Conservation (phyloP, 2,797 vertebrate genomes). For the Babyrousa celebensis region DNA sequence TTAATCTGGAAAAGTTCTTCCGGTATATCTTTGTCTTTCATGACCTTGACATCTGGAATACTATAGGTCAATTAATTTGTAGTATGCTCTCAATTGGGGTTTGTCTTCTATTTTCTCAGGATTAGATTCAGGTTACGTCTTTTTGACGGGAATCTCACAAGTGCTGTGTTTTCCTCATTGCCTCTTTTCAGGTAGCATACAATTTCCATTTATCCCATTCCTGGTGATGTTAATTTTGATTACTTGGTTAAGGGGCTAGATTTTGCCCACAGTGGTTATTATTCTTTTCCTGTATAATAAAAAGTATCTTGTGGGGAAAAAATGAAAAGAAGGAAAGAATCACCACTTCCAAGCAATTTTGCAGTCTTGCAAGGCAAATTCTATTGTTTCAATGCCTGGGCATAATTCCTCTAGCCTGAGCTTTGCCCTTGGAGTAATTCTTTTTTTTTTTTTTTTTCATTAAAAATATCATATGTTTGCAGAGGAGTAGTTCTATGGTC, state of each 20-base stretch:
- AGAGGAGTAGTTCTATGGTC: neutral
- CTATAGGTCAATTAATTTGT: neutral
- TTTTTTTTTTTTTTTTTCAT: neutral
- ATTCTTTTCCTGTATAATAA: neutral
- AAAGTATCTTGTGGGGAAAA: neutral
- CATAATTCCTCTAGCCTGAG: neutral
- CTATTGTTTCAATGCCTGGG: neutral
- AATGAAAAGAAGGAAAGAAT: neutral
- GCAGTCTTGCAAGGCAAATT: neutral
- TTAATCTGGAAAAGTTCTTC: neutral
- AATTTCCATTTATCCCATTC: neutral
- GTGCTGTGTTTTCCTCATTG: neutral
- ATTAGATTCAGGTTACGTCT: neutral
- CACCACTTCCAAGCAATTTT: neutral
- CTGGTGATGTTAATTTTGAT: neutral
- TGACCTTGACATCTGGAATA: neutral
- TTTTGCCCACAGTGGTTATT: neutral
- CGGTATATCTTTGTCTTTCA: neutral
- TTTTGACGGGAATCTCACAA: constrained; percentile 30
- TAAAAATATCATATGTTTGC: neutral
- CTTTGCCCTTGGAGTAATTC: neutral
- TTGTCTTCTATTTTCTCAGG: constrained; percentile 30
- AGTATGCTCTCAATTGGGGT: constrained; percentile 12
- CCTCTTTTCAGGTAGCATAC: neutral
- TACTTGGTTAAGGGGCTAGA: constrained; percentile 15